Evolutionary conservation across 1,140 invertebrate species (phyloP).

Genomic region (Diabrotica virgifera): DNA sequence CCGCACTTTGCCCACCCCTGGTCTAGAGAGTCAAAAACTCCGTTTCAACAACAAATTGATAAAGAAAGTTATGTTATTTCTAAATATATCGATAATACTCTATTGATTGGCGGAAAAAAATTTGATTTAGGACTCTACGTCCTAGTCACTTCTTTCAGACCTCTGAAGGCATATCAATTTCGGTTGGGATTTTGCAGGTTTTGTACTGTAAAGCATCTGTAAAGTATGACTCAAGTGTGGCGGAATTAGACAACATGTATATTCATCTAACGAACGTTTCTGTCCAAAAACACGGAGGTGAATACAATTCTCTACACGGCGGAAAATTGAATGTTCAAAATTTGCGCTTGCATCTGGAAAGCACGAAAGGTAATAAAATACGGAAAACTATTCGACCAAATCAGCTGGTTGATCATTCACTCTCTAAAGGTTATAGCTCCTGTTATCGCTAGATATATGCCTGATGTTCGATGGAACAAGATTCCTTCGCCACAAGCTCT

Average conservation of each 20-base stretch:
- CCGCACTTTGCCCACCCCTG: too few relatives aligned
- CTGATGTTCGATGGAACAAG: slow-evolving; percentile 92
- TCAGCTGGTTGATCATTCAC: slow-evolving; percentile 88
- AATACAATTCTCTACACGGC: slow-evolving; percentile 92
- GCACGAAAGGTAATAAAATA: slow-evolving; percentile 82
- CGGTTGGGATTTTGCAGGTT: slow-evolving; percentile 81
- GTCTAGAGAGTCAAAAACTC: slow-evolving; percentile 73
- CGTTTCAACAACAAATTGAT: slow-evolving; percentile 76
- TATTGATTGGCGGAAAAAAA: slow-evolving; percentile 86
- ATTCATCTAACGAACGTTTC: slow-evolving; percentile 85
- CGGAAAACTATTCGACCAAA: slow-evolving; percentile 77
- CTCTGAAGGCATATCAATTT: slow-evolving; percentile 73
- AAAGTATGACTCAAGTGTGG: slow-evolving; percentile 69
- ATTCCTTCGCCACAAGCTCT: slow-evolving; percentile 73
- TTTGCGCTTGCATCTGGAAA: slow-evolving; percentile 85
- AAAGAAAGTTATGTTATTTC: slow-evolving; percentile 92
- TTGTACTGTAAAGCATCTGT: too few relatives aligned
- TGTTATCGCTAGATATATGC: slow-evolving; percentile 74
- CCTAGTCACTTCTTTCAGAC: slow-evolving; percentile 81
- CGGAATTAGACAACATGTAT: slow-evolving; percentile 81
- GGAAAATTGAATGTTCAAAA: slow-evolving; percentile 94
- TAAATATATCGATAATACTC: slow-evolving; percentile 79
- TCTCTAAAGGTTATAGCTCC: slow-evolving; percentile 75
- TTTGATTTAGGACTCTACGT: slow-evolving; percentile 86
- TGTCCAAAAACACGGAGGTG: slow-evolving; percentile 85